phyloP scores from a whole-genome alignment of 2,888 invertebrate genomes.

The Spatulosminthurus flaviceps region DNA sequence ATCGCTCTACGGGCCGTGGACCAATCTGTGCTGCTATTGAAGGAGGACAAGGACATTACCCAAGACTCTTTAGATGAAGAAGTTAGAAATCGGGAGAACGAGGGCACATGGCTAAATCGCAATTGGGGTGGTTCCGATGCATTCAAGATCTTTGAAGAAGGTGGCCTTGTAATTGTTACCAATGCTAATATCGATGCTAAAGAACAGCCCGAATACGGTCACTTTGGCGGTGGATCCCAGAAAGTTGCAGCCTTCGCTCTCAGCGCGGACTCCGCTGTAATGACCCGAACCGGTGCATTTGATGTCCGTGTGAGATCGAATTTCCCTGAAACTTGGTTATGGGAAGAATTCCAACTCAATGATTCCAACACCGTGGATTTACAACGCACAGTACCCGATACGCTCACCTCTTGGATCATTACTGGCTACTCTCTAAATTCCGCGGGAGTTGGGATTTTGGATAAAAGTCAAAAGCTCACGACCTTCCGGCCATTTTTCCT shows the following conservation, averaged over 20 bases:
- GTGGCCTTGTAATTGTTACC: conserved; percentile 50
- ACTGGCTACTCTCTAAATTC: conserved; percentile 73
- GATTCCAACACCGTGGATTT: conserved; percentile 9
- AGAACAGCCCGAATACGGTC: not conserved
- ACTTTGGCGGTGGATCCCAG: not conserved
- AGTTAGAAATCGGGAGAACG: conserved; percentile 58
- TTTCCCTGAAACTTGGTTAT: conserved; percentile 66
- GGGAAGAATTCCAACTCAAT: conserved; percentile 55
- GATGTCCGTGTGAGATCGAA: conserved; percentile 56
- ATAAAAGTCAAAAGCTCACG: conserved; percentile 71
- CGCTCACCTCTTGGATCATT: conserved; percentile 54
- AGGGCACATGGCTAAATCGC: not conserved
- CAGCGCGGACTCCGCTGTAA: not conserved
- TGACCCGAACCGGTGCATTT: not conserved
- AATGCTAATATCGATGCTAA: conserved; percentile 46
- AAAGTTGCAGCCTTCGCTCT: not conserved
- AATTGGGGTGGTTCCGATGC: conserved; percentile 54
- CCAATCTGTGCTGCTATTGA: conserved; percentile 77
- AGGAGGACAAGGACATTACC: conserved; percentile 49
- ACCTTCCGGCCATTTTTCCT: conserved; percentile 87
- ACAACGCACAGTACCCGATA: conserved; percentile 47
- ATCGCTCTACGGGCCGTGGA: conserved; percentile 89
- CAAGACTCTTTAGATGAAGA: conserved; percentile 32
- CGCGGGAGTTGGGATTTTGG: conserved; percentile 65
- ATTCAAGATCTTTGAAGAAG: conserved; percentile 52